Conservation (phyloP, 1,140 invertebrate species). For the Lethrus apterus region DNA sequence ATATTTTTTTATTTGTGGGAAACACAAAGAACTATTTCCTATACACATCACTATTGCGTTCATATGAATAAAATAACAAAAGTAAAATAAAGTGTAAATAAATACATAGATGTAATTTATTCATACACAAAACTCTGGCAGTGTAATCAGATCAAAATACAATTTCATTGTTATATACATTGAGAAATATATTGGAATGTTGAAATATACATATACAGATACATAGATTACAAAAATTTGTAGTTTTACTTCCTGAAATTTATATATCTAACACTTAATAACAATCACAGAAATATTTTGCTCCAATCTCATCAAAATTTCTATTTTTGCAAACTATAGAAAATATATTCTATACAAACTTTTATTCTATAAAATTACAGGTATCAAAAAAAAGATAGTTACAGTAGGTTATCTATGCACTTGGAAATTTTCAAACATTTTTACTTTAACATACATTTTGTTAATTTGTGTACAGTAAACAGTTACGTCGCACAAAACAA, state of each 20-base stretch:
- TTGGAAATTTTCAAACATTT: slow-evolving; percentile 5
- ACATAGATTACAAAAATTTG: slow-evolving; percentile 19
- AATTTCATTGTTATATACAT: slow-evolving; percentile 30
- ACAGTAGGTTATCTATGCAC: slow-evolving; percentile 3
- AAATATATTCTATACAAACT: slow-evolving; percentile 12
- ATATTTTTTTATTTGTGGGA: too few species aligned
- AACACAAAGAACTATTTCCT: too few species aligned
- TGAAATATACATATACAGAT: slow-evolving; percentile 20
- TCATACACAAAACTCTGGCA: slow-evolving; percentile 33
- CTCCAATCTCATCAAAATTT: neutral
- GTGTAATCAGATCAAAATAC: slow-evolving; percentile 35
- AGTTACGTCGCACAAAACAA: slow-evolving; percentile 11
- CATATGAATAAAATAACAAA: too few species aligned
- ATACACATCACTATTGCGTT: too few species aligned
- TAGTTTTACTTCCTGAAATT: slow-evolving; percentile 14
- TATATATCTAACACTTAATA: slow-evolving; percentile 27
- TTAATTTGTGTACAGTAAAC: slow-evolving; percentile 19
- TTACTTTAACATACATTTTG: neutral
- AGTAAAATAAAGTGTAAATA: neutral
- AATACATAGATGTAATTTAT: slow-evolving; percentile 22
- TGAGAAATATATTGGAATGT: slow-evolving; percentile 32
- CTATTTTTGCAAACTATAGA: slow-evolving; percentile 12
- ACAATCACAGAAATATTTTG: slow-evolving; percentile 32
- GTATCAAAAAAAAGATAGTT: slow-evolving; percentile 7
- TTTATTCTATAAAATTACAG: slow-evolving; percentile 6